These are phyloP conservation scores for Drosophila lacicola DNA, from an alignment of 2,888 invertebrate genomes.

Conservation along the genomic window DNA sequence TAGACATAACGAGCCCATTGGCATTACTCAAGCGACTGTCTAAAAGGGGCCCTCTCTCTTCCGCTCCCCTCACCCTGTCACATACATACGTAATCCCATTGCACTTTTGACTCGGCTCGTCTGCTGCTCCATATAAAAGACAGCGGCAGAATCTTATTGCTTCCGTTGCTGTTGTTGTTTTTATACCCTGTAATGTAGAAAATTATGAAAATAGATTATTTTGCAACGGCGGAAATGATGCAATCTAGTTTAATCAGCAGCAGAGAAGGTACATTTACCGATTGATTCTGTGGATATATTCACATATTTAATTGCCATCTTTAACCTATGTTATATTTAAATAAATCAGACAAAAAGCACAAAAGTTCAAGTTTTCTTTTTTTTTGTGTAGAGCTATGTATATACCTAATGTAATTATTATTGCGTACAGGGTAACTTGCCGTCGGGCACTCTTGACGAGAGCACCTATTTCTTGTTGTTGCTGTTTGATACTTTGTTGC, in stretches of 20 bases:
- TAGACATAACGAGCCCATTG: slow-evolving; percentile 57
- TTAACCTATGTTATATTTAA: too few relatives aligned
- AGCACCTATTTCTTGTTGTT: neutral
- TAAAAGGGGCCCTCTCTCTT: neutral
- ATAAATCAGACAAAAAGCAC: too few relatives aligned
- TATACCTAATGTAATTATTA: neutral
- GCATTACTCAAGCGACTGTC: slow-evolving; percentile 37
- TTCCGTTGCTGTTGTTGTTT: slow-evolving; percentile 47
- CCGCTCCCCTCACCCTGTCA: neutral
- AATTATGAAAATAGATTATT: neutral
- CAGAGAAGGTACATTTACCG: too few relatives aligned
- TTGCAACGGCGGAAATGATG: neutral
- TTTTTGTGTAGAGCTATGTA: too few relatives aligned
- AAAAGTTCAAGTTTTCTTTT: too few relatives aligned
- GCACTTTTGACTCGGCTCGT: slow-evolving; percentile 64
- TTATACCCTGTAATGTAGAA: neutral
- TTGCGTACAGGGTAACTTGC: neutral
- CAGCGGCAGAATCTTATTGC: slow-evolving; percentile 31
- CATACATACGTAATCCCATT: slow-evolving; percentile 52
- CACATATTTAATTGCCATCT: too few relatives aligned
- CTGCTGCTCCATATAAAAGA: slow-evolving; percentile 55
- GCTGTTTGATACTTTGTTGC: slow-evolving; percentile 28
- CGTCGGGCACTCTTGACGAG: neutral
- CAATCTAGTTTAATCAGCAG: too few relatives aligned
- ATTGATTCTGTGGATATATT: too few relatives aligned